Conservation (phyloP, 2,113 vertebrate species). For the Merops nubicus region DNA sequence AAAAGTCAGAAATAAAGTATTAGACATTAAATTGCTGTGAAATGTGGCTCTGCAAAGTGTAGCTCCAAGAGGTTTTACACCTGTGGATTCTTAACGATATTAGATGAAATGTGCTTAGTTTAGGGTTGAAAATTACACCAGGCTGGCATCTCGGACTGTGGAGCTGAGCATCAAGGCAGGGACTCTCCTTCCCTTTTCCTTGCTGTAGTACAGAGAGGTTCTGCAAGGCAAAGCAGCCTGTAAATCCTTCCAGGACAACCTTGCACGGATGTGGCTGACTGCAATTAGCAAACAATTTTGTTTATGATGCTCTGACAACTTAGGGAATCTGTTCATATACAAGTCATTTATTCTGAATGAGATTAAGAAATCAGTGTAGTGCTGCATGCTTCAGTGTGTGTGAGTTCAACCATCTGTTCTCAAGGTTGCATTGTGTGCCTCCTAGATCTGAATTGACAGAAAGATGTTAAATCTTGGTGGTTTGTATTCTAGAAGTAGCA, state of each 20-base stretch:
- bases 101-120: not conserved
- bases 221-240: not conserved
- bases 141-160: not conserved
- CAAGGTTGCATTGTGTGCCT: not conserved
- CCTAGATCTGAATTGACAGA: constrained; percentile 40
- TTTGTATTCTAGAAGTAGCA: not conserved
- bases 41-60: not conserved
- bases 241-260: constrained; percentile 43
- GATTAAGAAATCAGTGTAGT: constrained; percentile 61
- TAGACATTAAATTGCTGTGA: not conserved
- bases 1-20: not conserved
- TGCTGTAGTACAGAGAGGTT: not conserved
- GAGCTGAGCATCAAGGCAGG: not conserved
- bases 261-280: constrained; percentile 24
- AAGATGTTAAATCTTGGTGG: constrained; percentile 39
- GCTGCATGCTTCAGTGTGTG: constrained; percentile 20
- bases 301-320: constrained; percentile 53
- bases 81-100: not conserved
- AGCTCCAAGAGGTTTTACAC: not conserved
- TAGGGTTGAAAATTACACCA: not conserved
- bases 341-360: constrained; percentile 62
- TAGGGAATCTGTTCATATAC: constrained; percentile 51
- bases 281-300: constrained; percentile 55
- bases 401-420: constrained; percentile 61
- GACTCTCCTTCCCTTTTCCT: not conserved